Evolutionary conservation across 2,113 vertebrate species (phyloP).

Genomic region (Chelonoidis abingdonii): DNA sequence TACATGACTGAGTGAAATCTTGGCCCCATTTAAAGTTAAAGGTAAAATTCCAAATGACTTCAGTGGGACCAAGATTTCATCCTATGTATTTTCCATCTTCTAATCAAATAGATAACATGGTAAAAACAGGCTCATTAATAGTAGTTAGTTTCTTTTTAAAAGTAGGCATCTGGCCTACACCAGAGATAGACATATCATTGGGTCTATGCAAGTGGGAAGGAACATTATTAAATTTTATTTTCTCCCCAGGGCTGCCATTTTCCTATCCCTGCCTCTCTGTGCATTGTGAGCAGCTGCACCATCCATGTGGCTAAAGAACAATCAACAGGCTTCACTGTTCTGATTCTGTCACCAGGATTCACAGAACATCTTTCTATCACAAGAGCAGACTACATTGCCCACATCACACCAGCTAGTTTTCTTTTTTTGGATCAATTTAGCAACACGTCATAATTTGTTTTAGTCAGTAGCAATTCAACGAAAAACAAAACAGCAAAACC

Average conservation of each 20-base stretch:
- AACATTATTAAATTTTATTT: background rate
- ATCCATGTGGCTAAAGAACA: background rate
- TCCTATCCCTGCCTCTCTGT: background rate
- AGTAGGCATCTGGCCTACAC: background rate
- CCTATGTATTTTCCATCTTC: no score
- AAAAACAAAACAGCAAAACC: background rate
- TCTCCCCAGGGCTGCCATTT: background rate
- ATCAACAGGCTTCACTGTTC: background rate
- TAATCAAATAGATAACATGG: background rate
- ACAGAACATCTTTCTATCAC: rapidly evolving
- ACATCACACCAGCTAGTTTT: no score
- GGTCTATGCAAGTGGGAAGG: background rate
- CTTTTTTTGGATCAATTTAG: background rate
- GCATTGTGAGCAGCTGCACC: background rate
- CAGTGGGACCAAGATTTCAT: no score
- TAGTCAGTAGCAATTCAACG: no score
- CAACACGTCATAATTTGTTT: background rate
- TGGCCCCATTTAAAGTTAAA: no score
- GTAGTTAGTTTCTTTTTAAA: background rate
- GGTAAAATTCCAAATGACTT: no score
- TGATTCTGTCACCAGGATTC: background rate
- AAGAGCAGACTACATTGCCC: background rate
- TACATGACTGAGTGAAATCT: no score
- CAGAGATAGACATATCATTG: background rate
- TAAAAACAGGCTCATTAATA: background rate